Base-by-base conservation (phyloP, 2,113 vertebrate species). In the Trinectes maculatus region DNA sequence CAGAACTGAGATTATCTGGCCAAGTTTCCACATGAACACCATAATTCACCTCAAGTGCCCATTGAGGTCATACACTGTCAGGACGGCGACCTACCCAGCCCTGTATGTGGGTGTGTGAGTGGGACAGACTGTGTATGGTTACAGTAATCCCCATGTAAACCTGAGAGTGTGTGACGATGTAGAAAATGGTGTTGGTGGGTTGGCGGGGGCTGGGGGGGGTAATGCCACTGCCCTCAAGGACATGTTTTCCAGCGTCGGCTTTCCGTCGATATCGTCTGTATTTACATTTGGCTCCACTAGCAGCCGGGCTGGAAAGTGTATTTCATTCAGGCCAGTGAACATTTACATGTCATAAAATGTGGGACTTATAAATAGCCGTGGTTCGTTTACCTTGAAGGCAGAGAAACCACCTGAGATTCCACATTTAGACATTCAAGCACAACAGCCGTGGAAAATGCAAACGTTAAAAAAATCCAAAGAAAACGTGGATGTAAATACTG, bases 1-100 rank as follows among this genome's bases (percentile, higher is more conserved):
- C 77, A 83, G 77, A 72, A 52, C 55, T 58, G 69, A 84, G 83
- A 84, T 86, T 80, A 78, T 84, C 77, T 77, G 82, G 89, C 91
- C 89, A 92, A 92, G 90, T 93, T 93, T 93, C 92, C 90, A 92
- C 85, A 89, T 56, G 13, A 85, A 84, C 91, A 92, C 88, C 92
- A 91, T 93, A 91, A 92, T 91, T 93, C 91, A 89, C 80, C 86
- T 88, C 85, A 90, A 92, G 88, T 89, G 85, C 83, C 84, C 71
- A 88, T 81, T 87, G 72, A 84, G 81, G 67, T 37, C 43, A 75
- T 58, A 81, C 70, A 68, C 22, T 69, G 84, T 80, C 74, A 77
- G 77, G 72, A 68, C 59, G 51, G 75, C 12, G 65, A 79, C 85
- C 83, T 79, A 73, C 85, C 86, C 87, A 64, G 40, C 15, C 60